Conservation (phyloP, 2,888 invertebrate genomes). For the Erannis defoliaria region DNA sequence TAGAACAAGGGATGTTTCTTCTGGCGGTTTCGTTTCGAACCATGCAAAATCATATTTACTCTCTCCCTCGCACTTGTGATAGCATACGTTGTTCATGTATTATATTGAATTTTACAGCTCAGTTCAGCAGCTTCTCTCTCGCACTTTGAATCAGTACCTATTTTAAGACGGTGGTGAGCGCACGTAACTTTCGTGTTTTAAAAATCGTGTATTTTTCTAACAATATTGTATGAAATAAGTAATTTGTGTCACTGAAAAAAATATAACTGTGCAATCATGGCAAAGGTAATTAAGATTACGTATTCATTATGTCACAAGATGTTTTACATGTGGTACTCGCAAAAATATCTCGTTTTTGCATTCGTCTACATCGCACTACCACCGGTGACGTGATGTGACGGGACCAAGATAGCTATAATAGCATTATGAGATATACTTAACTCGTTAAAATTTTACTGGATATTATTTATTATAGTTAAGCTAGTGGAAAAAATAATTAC, state of each 20-base stretch:
- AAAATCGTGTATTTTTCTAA: conserved; percentile 62
- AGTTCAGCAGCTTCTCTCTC: conserved; percentile 48
- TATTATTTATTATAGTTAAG: neutral
- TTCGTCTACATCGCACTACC: conserved; percentile 59
- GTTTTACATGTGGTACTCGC: conserved; percentile 12
- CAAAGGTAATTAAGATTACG: conserved; percentile 69
- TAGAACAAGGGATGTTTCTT: conserved; percentile 39
- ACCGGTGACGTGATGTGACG: conserved; percentile 66
- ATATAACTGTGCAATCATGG: conserved; percentile 63
- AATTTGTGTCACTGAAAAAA: conserved; percentile 44
- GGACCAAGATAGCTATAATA: conserved; percentile 43
- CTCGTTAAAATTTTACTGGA: neutral
- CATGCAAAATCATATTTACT: conserved; percentile 21
- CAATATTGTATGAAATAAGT: conserved; percentile 63
- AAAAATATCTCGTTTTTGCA: conserved; percentile 47
- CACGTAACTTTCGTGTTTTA: conserved; percentile 55
- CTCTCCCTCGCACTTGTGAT: conserved; percentile 34
- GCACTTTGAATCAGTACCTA: conserved; percentile 69
- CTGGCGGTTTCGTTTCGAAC: conserved; percentile 25
- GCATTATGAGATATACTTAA: conserved; percentile 28
- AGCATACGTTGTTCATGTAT: conserved; percentile 24
- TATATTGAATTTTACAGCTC: conserved; percentile 74
- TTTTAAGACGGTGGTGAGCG: conserved; percentile 68
- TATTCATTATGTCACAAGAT: neutral
- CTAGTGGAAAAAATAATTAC: neutral